Evolutionary conservation across 92 coral and sea anemone genomes (phyloP), one percentile per base, ranked within the genome.

Genomic region (Parazoanthus darwini): DNA sequence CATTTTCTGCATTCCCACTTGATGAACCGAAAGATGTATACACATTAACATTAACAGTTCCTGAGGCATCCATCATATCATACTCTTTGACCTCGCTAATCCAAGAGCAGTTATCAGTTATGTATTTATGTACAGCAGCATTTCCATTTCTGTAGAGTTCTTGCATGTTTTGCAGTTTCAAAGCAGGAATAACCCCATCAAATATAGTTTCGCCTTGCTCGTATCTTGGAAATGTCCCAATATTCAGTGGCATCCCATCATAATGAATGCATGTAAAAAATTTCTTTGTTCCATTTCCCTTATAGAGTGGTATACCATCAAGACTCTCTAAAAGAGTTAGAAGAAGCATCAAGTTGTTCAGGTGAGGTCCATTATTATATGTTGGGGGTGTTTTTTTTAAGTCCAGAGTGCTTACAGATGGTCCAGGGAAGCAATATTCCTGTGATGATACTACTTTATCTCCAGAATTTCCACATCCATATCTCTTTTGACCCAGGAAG

Each of bases 231-330:
- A 93, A 93, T 9, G 96, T 88, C 18, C 90, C 96, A 79, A 92
- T 91, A 38, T 92, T 85, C 42, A 92, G 46, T 15, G 93, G 96
- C 94, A 92, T 91, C 2, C 93, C 93, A 87, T 94, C 96, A 89
- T 92, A 92, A 79, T 92, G 96, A 0, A 76, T 16, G 3, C 83
- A 56, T 16, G 85, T 38, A 3, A 92, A 72, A 67, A 18, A 90
- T 35, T 92, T 92, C 16, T 35, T 87, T 8, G 71, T 25, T 72
- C 91, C 87, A 1, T 43, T 77, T 18, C 87, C 82, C 37, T 20
- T n/a, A 18, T 70, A 10, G 33, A 89, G 44, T 5, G 96, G 96
- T 6, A 94, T 38, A 16, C 89, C 94, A 79, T 91, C 91, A 1
- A 93, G 86, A 22, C 89, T 15, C 10, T 93, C 74, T 37, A 93